phyloP scores from a whole-genome alignment of 2,888 invertebrate genomes.

The Ametastegia equiseti region DNA sequence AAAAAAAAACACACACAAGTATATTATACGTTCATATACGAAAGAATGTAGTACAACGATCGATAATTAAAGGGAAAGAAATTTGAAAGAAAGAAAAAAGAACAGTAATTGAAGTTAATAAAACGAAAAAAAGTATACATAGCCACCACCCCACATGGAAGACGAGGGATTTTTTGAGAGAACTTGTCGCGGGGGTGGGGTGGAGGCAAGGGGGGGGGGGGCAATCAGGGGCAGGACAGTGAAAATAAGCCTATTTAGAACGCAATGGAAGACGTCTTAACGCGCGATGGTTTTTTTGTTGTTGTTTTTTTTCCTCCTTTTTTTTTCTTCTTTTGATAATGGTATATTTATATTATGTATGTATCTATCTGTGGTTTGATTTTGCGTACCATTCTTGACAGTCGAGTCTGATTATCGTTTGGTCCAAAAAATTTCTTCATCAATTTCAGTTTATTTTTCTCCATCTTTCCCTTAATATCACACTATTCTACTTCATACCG shows the following conservation, averaged over 20 bases:
- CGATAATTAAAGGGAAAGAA: neutral
- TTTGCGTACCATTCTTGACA: neutral
- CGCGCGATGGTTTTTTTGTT: slow-evolving; percentile 4
- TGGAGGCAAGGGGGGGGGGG: neutral
- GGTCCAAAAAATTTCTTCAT: slow-evolving; percentile 16
- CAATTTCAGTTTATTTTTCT: neutral
- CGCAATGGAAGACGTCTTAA: slow-evolving; percentile 38
- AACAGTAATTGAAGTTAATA: neutral
- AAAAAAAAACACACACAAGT: too few relatives aligned
- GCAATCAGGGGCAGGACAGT: slow-evolving; percentile 32
- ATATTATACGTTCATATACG: too few relatives aligned
- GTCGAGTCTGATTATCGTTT: neutral
- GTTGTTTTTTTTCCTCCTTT: neutral
- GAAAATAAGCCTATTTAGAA: slow-evolving; percentile 9
- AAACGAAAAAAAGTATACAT: neutral
- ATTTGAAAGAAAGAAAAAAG: neutral
- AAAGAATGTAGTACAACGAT: too few relatives aligned
- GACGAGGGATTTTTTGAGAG: slow-evolving; percentile 43
- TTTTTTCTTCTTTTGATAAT: neutral
- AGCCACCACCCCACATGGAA: slow-evolving; percentile 39
- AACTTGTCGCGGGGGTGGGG: neutral
- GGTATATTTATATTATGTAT: neutral
- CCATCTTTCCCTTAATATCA: neutral
- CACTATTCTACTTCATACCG: neutral
- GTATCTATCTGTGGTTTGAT: neutral